Evolutionary conservation across 2,888 invertebrate species (phyloP).

Genomic region (Dendrolimus pini): DNA sequence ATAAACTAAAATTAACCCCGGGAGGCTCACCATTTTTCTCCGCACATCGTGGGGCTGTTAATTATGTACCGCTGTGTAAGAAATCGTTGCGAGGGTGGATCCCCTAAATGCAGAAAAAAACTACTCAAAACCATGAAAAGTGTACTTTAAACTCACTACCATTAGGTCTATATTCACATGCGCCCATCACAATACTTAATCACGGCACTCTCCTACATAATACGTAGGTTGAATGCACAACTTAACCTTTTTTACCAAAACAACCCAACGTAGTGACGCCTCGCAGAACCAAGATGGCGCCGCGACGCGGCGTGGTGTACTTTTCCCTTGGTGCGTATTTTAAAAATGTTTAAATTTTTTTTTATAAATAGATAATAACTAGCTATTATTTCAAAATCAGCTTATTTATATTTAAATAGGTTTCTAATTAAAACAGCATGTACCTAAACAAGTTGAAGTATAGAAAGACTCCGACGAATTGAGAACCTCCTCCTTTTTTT

Average conservation of each 20-base stretch:
- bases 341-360: background rate
- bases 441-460: too few species aligned
- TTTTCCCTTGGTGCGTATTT: background rate
- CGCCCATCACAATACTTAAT: constrained; percentile 43
- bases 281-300: constrained; percentile 68
- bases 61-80: constrained; percentile 71
- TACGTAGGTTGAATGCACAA: constrained; percentile 61
- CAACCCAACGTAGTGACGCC: constrained; percentile 60
- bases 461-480: too few species aligned
- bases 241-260: constrained; percentile 58
- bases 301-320: constrained; percentile 5
- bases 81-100: constrained; percentile 63
- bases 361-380: too few species aligned
- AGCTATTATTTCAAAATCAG: too few species aligned
- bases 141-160: constrained; percentile 12
- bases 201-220: constrained; percentile 58
- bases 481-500: too few species aligned
- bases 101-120: constrained; percentile 58
- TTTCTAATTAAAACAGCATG: too few species aligned
- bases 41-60: constrained; percentile 55
- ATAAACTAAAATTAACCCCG: constrained; percentile 14
- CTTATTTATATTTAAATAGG: too few species aligned
- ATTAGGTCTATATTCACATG: constrained; percentile 29
- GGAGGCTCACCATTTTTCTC: constrained; percentile 53
- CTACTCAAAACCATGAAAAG: constrained; percentile 20